Conservation (phyloP, 37 sponge, comb jelly and placozoan species). For the Cladorhizidae sp. region DNA sequence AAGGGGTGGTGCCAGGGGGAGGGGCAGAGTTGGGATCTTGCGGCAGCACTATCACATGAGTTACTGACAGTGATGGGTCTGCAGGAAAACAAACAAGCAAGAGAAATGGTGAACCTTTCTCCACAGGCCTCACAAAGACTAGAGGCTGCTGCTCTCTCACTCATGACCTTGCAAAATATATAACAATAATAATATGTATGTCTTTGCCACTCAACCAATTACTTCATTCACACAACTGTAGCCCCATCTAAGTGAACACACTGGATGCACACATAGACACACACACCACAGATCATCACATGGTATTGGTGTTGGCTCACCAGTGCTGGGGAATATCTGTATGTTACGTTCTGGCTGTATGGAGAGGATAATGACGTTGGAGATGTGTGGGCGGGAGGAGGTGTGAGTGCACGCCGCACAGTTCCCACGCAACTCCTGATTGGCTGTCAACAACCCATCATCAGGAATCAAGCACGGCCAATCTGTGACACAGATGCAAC, state of each 20-base stretch:
- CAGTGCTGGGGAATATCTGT: constrained; percentile 54
- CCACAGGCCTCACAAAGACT: no score
- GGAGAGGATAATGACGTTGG: constrained; percentile 69
- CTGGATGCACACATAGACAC: no score
- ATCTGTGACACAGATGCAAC: constrained; percentile 28
- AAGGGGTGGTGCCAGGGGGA: constrained; percentile 20
- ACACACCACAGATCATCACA: no score
- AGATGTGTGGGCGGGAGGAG: constrained; percentile 42
- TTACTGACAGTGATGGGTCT: constrained; percentile 40
- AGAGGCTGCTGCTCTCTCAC: no score
- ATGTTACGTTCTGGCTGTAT: constrained; percentile 76
- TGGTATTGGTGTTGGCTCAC: no score
- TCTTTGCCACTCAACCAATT: no score
- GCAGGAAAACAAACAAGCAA: background rate
- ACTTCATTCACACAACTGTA: no score
- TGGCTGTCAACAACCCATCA: constrained; percentile 76
- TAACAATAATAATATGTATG: background rate
- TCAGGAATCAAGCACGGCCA: constrained; percentile 64
- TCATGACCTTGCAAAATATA: no score
- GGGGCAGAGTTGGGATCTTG: constrained; percentile 47
- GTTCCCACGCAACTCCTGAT: constrained; percentile 46
- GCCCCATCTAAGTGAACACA: no score
- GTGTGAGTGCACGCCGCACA: constrained; percentile 49
- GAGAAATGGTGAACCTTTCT: no score
- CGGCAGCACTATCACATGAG: constrained; percentile 71